These are phyloP conservation scores for Florisuga fusca DNA, from an alignment of 2,797 vertebrate genomes.

Conservation along the genomic window DNA sequence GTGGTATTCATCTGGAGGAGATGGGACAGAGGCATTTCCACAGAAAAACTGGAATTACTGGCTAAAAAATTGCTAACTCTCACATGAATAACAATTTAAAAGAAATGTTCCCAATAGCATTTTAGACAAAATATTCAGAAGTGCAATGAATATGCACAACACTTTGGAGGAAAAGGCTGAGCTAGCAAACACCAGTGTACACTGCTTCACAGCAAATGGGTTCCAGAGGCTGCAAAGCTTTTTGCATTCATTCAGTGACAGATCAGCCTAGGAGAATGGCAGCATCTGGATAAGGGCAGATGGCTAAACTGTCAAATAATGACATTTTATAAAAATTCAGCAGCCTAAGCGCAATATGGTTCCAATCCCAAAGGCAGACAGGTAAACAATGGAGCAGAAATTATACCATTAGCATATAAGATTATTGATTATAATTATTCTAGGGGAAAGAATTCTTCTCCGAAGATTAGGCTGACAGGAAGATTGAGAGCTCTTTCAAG, in stretches of 20 bases:
- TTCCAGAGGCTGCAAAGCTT: constrained; percentile 2
- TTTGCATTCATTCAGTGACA: constrained; percentile 47
- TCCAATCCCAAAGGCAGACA: constrained; percentile 68
- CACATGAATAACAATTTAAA: neutral
- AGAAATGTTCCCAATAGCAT: neutral
- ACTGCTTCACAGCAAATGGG: constrained; percentile 20
- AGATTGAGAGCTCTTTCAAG: constrained; percentile 49
- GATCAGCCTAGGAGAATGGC: constrained; percentile 52
- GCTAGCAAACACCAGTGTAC: neutral
- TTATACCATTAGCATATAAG: constrained; percentile 39
- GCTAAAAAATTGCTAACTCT: neutral
- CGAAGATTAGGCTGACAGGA: constrained; percentile 59
- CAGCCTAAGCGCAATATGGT: constrained; percentile 63
- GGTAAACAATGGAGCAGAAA: constrained; percentile 66
- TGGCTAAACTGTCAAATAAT: constrained; percentile 77
- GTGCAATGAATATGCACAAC: constrained; percentile 34
- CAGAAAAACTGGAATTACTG: neutral
- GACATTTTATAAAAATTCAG: constrained; percentile 71
- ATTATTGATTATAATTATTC: constrained; percentile 75
- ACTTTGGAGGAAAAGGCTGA: constrained; percentile 46
- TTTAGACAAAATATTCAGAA: constrained; percentile 37
- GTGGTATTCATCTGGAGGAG: neutral
- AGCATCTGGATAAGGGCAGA: constrained; percentile 75
- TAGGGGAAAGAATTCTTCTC: constrained; percentile 49
- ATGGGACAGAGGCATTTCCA: neutral